These are phyloP conservation scores for Columba guinea DNA, from an alignment of 2,797 vertebrate species.

Conservation along the genomic window DNA sequence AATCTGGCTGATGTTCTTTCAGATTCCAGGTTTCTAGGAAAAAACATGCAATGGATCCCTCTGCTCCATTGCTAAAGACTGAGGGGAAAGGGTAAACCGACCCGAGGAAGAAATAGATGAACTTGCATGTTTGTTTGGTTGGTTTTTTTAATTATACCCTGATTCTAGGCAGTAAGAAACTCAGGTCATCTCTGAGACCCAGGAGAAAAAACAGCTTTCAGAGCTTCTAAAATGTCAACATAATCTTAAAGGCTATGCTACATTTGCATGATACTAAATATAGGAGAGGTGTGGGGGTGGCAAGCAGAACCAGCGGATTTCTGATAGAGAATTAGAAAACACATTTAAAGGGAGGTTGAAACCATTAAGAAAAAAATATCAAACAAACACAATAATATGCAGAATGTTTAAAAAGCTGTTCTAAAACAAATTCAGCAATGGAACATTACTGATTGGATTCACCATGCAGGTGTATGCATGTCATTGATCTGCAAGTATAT, in stretches of 20 bases:
- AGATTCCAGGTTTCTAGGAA: background rate
- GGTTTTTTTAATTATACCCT: background rate
- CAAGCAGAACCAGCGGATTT: background rate
- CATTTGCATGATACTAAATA: background rate
- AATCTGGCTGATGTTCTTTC: background rate
- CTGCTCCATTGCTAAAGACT: background rate
- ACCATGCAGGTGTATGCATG: background rate
- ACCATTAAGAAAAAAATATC: background rate
- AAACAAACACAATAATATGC: background rate
- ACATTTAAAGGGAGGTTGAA: background rate
- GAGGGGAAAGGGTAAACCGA: background rate
- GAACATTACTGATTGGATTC: background rate
- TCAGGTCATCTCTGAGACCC: background rate
- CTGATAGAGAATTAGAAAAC: background rate
- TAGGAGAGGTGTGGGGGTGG: background rate
- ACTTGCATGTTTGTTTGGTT: background rate
- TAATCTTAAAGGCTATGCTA: background rate
- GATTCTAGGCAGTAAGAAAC: background rate
- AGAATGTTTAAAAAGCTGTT: background rate
- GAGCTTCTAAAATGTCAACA: background rate
- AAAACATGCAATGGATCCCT: background rate
- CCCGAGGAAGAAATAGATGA: background rate
- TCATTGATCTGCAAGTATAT: background rate
- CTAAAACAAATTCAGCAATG: background rate
- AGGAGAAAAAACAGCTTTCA: background rate